Conservation (phyloP, 2,888 invertebrate species). For the Caenorhabditis sp. region DNA sequence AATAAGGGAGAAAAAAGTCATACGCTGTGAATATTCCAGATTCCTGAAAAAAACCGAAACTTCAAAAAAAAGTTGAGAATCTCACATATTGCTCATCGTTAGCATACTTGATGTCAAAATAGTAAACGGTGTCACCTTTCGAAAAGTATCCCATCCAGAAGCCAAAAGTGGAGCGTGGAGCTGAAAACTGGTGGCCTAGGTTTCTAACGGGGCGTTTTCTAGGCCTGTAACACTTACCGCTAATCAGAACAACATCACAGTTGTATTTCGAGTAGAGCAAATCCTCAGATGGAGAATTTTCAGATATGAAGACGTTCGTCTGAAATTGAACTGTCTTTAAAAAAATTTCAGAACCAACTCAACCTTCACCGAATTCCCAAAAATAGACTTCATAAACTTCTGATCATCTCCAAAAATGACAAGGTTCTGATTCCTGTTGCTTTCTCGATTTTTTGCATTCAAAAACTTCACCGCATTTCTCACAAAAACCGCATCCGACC, state of each 20-base stretch:
- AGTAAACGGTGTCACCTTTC: not conserved
- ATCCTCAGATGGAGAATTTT: conserved; percentile 7
- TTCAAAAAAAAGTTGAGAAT: too few species aligned
- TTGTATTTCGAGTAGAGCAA: conserved; percentile 6
- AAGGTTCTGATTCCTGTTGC: not conserved
- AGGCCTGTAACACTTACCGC: not conserved
- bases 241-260: conserved; percentile 7
- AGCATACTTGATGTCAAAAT: not conserved
- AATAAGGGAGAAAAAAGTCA: conserved; percentile 6
- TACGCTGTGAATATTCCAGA: not conserved
- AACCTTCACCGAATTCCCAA: not conserved
- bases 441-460: not conserved
- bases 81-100: not conserved
- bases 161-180: conserved; percentile 19
- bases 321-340: not conserved
- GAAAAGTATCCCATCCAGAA: conserved; percentile 32
- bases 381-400: conserved; percentile 11
- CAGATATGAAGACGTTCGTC: not conserved
- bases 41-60: too few species aligned
- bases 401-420: conserved; percentile 22
- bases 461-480: conserved; percentile 9
- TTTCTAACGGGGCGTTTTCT: too few species aligned
- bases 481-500: conserved; percentile 7
- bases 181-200: not conserved
- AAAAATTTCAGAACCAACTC: not conserved